phyloP scores from a whole-genome alignment of 2,888 invertebrate species.

The Drosophila neonasuta region DNA sequence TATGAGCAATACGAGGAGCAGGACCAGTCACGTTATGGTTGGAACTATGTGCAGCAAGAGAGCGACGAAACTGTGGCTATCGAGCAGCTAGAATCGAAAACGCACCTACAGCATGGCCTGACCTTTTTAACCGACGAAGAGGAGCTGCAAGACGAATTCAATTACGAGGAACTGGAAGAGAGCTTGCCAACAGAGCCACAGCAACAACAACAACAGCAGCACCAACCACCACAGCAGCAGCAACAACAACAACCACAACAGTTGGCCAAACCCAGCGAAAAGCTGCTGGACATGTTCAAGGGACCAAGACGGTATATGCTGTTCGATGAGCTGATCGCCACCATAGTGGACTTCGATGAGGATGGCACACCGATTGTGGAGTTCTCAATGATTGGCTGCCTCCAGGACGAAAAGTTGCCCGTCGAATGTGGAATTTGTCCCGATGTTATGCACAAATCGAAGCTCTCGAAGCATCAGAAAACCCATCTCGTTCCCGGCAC shows the following conservation, averaged over 20 bases:
- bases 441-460: conserved; percentile 72
- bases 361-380: conserved; percentile 77
- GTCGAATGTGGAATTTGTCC: conserved; percentile 79
- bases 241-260: background rate
- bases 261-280: conserved; percentile 52
- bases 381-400: conserved; percentile 67
- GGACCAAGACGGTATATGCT: conserved; percentile 74
- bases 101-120: conserved; percentile 2
- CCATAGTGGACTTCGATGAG: conserved; percentile 77
- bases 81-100: conserved; percentile 9
- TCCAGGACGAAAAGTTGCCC: conserved; percentile 71
- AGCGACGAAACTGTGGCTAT: conserved; percentile 9
- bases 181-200: background rate
- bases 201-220: background rate
- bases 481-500: conserved; percentile 72
- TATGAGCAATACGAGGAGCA: conserved; percentile 19
- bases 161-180: too few relatives aligned
- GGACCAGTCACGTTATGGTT: conserved; percentile 1
- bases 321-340: conserved; percentile 78
- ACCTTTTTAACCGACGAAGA: background rate
- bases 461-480: conserved; percentile 71
- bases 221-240: background rate
- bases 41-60: conserved; percentile 23
- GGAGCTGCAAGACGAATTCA: background rate
- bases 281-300: conserved; percentile 59